Base-by-base conservation (phyloP, 2,113 vertebrate species). In the Lepus americanus region DNA sequence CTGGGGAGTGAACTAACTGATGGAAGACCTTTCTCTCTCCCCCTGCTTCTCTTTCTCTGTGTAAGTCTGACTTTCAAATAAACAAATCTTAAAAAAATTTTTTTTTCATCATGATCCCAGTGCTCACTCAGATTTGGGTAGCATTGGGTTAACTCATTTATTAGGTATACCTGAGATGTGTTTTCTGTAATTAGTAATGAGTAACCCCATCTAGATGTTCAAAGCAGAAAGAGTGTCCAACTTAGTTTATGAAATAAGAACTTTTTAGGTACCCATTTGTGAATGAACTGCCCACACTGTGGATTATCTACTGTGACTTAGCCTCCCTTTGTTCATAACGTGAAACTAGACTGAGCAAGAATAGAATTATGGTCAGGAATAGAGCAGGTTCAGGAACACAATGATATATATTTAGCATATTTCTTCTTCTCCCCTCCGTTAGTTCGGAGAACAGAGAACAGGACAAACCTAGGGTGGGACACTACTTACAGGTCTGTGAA, bases 171-270 rank as follows among this genome's bases (percentile, higher is more conserved):
- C 51, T 72, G 10, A 92, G 49, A 72, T 67, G 4, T 53, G 29
- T 92, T 96, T 96, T 95, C 74, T 91, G 17, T 61, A 85, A 78
- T 64, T 73, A 81, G 27, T 92, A n/a, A 39, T 80, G 23, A 72
- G 51, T 78, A 90, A 85, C 31, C 3, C 33, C 23, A 85, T 67
- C 87, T 90, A 72, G n/a, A 87, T 33, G 19, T 82, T 94, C 17
- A 72, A 31, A 89, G 33, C 25, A 91, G n/a, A 78, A 88, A 85
- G 27, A 64, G 7, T 78, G 36, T 49, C 39, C 49, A 39, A 76
- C 29, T 92, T 85, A 53, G 23, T 25, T 93, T 90, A 31, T 73
- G 82, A 69, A 92, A 5, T 55, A 23, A 90, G 51, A 89, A 44
- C 22, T 84, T 74, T 53, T 74, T 25, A 86, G 61, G n/a, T 5